A percentile compares a stretch with the other conserved stretches of the same genome.
Conservation (phyloP, 2,113 vertebrate species). For the Smithornis capensis region DNA sequence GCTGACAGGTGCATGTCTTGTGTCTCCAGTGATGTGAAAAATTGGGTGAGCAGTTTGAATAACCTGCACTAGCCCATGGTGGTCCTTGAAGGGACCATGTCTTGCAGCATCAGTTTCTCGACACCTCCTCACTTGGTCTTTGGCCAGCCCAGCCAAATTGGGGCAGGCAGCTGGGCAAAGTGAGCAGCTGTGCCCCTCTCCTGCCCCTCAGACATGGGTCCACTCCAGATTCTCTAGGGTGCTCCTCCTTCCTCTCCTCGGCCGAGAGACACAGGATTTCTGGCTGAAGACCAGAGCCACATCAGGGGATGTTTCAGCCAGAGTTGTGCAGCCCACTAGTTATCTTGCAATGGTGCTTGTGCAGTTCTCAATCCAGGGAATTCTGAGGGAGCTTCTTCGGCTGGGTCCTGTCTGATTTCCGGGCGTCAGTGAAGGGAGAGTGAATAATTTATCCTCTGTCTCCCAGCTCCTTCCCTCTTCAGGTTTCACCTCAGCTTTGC, state of each 20-base stretch:
- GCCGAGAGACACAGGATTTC: background rate
- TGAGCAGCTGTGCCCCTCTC: background rate
- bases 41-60: accelerated
- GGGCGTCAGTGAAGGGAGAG: accelerated
- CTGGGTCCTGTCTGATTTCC: background rate
- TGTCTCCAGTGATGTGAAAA: background rate
- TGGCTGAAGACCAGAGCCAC: background rate
- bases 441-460: constrained; percentile 22
- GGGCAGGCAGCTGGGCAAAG: background rate
- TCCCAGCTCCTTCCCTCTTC: background rate
- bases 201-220: too few relatives aligned
- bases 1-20: accelerated
- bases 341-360: background rate
- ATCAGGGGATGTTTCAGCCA: accelerated
- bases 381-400: background rate
- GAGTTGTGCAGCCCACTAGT: background rate
- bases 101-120: background rate
- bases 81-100: background rate
- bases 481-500: background rate
- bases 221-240: background rate
- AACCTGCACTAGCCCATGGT: accelerated
- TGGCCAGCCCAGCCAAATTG: background rate
- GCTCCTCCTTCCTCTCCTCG: background rate
- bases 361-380: background rate
- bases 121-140: background rate